A percentile compares a stretch with the other conserved stretches of the same genome.
phyloP scores from a whole-genome alignment of 2,888 invertebrate species.

The Andrena camellia region DNA sequence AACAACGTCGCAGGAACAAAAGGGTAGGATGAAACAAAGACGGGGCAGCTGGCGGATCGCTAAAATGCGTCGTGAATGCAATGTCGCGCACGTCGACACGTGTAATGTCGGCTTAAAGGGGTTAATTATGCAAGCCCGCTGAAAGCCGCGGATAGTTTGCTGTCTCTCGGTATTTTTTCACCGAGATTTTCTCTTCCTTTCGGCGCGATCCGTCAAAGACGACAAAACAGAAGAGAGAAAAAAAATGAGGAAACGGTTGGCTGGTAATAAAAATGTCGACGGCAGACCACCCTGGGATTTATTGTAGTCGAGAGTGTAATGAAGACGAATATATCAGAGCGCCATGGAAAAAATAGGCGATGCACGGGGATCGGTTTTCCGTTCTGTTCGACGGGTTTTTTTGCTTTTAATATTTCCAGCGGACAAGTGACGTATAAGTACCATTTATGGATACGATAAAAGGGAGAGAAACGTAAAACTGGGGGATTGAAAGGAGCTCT shows the following conservation, averaged over 20 bases:
- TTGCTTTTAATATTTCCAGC: not conserved
- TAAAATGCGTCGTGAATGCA: constrained; percentile 49
- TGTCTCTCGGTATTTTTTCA: constrained; percentile 37
- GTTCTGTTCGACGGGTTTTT: not conserved
- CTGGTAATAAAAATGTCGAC: constrained; percentile 58
- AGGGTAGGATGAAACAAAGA: constrained; percentile 27
- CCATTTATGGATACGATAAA: not conserved
- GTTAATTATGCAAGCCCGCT: constrained; percentile 63
- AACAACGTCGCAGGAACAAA: constrained; percentile 38
- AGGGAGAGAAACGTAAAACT: not conserved
- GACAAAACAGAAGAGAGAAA: constrained; percentile 13
- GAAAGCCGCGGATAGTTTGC: constrained; percentile 57
- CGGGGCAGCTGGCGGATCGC: constrained; percentile 29
- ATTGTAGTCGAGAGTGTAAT: constrained; percentile 28
- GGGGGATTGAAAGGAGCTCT: not conserved
- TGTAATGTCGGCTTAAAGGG: constrained; percentile 53
- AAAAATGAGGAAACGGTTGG: constrained; percentile 29
- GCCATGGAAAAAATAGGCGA: constrained; percentile 17
- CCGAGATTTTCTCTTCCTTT: constrained; percentile 18
- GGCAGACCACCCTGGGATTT: constrained; percentile 36
- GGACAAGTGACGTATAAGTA: not conserved
- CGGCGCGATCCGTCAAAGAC: constrained; percentile 44
- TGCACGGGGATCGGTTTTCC: not conserved
- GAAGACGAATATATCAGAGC: constrained; percentile 39
- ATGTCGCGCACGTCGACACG: constrained; percentile 43